Evolutionary conservation across 2,113 vertebrate species (phyloP).

Genomic region (Beaufortia kweichowensis): DNA sequence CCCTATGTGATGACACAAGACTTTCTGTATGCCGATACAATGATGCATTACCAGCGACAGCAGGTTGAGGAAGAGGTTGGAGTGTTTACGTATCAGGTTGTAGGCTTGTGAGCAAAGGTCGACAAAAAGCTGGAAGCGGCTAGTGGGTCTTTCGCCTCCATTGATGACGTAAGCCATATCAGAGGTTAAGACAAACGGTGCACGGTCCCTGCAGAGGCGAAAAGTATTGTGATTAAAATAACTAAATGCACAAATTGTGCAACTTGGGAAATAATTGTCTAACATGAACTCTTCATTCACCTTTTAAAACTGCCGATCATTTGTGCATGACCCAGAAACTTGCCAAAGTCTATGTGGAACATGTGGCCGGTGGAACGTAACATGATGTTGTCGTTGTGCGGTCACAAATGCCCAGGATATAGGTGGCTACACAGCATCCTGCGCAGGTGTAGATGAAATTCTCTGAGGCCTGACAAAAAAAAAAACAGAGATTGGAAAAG

Average conservation of each 20-base stretch:
- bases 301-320: conserved; percentile 99
- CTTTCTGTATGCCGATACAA: neutral
- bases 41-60: conserved; percentile 86
- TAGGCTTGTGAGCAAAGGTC: conserved; percentile 97
- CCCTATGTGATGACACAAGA: neutral
- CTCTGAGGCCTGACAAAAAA: conserved; percentile 87
- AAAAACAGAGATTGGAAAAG: neutral
- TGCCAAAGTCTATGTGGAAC: conserved; percentile 99
- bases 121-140: conserved; percentile 96
- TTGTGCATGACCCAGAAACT: conserved; percentile 95
- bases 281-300: conserved; percentile 64
- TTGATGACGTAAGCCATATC: conserved; percentile 99
- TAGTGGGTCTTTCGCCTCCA: conserved; percentile 94
- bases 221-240: neutral
- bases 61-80: conserved; percentile 93
- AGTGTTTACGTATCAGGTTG: conserved; percentile 94
- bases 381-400: conserved; percentile 99
- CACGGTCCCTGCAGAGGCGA: conserved; percentile 82
- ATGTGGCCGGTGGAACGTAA: conserved; percentile 95
- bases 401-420: conserved; percentile 94
- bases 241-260: neutral
- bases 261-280: no score
- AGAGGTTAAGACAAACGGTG: conserved; percentile 95
- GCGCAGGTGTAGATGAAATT: conserved; percentile 99
- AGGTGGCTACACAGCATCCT: conserved; percentile 97